Evolutionary conservation across 2,888 invertebrate genomes (phyloP), one percentile per base, ranked within the genome.

Genomic region (Synanthedon myopaeformis): DNA sequence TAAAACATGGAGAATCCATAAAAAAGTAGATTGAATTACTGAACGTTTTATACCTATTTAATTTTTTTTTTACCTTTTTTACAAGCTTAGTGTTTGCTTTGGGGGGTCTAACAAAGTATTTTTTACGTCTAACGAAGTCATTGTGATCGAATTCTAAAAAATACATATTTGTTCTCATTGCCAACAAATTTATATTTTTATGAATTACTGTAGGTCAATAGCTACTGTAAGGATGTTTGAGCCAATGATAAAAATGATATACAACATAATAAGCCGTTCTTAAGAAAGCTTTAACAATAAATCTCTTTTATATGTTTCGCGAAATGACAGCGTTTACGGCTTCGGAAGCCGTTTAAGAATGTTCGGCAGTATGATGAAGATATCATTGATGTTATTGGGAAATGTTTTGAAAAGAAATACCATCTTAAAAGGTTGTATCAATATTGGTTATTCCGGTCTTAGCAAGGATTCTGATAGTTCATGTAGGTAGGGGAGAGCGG

Each of bases 241-340:
- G 14, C 45, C 45, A 45, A 45, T 45, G 14, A 45, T 8, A 45
- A 11, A 45, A 45, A 45, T 45, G 45, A 45, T 45, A 45, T 45
- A 45, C 4, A 45, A 45, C 45, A 13, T 45, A 45, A 45, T 45
- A 45, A 45, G 45, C n/a, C n/a, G 45, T 45, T 45, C 45, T 45
- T 45, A 45, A 45, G 14, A 45, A 13, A 13, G 45, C 45, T 45
- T 45, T 14, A 45, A 23, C 65, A 71, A 74, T 81, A 81, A 80
- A 81, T 81, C 81, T 75, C 66, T 62, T 78, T 76, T 76, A 73
- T 74, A 67, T 65, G 67, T 70, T 70, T 74, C 69, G 69, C 72
- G 69, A 71, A 76, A 72, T 62, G 67, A 67, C 67, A 67, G 59
- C 66, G 63, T 74, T 79, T 79, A 80, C 72, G 66, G 70, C 72